Evolutionary conservation across 2,888 invertebrate genomes (phyloP), one percentile per base, ranked within the genome.

Genomic region (Palloptera scutellata): DNA sequence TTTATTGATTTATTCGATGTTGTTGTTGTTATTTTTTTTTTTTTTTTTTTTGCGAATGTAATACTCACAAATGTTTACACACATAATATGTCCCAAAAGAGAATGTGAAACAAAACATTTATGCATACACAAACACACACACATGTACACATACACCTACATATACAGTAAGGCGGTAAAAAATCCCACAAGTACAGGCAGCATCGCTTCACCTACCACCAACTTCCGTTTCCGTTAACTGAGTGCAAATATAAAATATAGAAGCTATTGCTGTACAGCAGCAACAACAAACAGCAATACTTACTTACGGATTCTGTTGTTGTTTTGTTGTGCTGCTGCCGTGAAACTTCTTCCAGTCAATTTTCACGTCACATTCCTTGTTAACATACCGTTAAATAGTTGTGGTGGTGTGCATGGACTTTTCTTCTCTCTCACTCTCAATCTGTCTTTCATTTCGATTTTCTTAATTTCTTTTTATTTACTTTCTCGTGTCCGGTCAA

Each of bases 1-100:
- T 76, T 79, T 79, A 79, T 79, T 79, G 79, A 79, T 79, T 79
- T 79, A 78, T 80, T 74, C 73, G 74, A 71, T 73, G 67, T 70
- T 69, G 67, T 67, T 43, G 63, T 66, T 61, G 43, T 62, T 57
- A 69, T 65, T 72, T 68, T 67, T 71, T 67, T n/a, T n/a, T n/a
- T n/a, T n/a, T 30, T 64, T 57, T 63, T 65, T 69, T 70, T 67
- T 70, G 68, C 61, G 67, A 60, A 10, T 66, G 13, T 15, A 9
- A 15, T 41, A 30, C 30, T 40, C 41, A 51, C 30, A 43, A 63
- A 40, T 20, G 51, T 45, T 61, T 62, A 60, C 57, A 60, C 58
- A 61, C 40, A 58, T 1, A 15, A 17, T 42, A 48, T 62, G 58
- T 65, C 65, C 64, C 41, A 61, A 52, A 68, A 65, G 41, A 51